Base-by-base conservation (phyloP, 2,888 invertebrate species). In the Dastarcus helophoroides region DNA sequence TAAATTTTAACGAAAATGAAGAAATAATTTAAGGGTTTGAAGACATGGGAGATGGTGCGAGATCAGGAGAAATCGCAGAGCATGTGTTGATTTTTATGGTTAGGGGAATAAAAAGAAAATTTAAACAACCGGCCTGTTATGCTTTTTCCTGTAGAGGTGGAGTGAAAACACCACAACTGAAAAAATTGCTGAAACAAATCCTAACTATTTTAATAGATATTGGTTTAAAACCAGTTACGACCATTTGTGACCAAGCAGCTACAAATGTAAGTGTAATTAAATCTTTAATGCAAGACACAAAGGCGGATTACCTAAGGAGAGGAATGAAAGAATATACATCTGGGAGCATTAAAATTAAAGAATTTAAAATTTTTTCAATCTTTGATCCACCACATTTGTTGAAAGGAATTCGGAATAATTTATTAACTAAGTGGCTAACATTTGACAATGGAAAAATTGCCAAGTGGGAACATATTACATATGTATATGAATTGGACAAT, bases 31-130 rank as follows among this genome's bases (percentile, higher is more conserved):
- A 34, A 10, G 36, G 34, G n/a, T n/a, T n/a, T n/a, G n/a, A n/a
- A n/a, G n/a, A n/a, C n/a, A 30, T 30, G 21, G 33, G 32, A 7
- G 10, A 19, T 24, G 22, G 31, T 25, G 12, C 19, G 5, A 14
- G 21, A 15, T 4, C 13, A 3, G 10, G 11, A 5, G 26, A 28
- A 21, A 28, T 39, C 7, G 28, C 32, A 11, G 37, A 39, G 27
- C 37, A 37, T 39, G 39, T 30, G 7, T 16, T 40, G 14, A 22
- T 40, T 4, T 40, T 40, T 19, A 35, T 37, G 33, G 15, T 37
- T 6, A 31, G 33, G 31, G 35, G 37, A 6, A 11, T 37, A 3
- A 35, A 31, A 28, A 35, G 19, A 16, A 22, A 27, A 4, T 25
- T 27, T 14, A 38, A 35, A 11, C 4, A 14, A 7, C 38, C 38